Conservation (phyloP, 2,888 invertebrate species). For the Notodonta ziczac region DNA sequence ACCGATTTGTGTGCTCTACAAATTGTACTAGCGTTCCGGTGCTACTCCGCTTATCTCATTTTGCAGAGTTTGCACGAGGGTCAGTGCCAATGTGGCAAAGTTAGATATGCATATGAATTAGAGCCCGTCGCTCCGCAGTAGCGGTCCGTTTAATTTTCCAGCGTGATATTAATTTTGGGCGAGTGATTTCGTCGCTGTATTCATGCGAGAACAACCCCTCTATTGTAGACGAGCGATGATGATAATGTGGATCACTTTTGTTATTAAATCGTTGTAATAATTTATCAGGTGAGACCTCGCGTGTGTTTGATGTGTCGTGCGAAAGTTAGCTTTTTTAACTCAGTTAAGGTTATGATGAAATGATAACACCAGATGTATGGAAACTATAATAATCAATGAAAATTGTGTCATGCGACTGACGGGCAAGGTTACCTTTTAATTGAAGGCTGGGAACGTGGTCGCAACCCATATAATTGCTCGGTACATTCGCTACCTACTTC, state of each 20-base stretch:
- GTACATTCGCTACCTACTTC: too few relatives aligned
- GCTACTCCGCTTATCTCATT: slow-evolving; percentile 46
- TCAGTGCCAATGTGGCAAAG: slow-evolving; percentile 59
- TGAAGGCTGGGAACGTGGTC: slow-evolving; percentile 8
- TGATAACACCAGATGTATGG: slow-evolving; percentile 15
- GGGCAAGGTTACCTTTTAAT: slow-evolving; percentile 35
- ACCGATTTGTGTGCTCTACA: slow-evolving; percentile 47
- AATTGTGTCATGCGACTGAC: slow-evolving; percentile 38
- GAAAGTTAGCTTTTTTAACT: slow-evolving; percentile 19
- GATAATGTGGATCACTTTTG: slow-evolving; percentile 63
- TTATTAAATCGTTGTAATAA: slow-evolving; percentile 45
- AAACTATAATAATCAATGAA: slow-evolving; percentile 34
- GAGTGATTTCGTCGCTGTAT: slow-evolving; percentile 60
- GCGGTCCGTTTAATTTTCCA: slow-evolving; percentile 66
- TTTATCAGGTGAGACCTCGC: slow-evolving; percentile 32
- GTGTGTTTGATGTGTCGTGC: slow-evolving; percentile 19
- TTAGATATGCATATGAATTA: slow-evolving; percentile 63
- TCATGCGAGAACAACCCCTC: slow-evolving; percentile 55
- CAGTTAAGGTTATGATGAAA: slow-evolving; percentile 11
- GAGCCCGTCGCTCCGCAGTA: slow-evolving; percentile 40
- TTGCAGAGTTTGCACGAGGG: slow-evolving; percentile 48
- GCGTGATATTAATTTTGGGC: slow-evolving; percentile 72
- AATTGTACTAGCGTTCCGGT: slow-evolving; percentile 31
- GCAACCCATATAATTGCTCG: slow-evolving; percentile 7
- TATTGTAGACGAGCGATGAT: slow-evolving; percentile 53